Percentiles rank a stretch among this genome's conserved stretches.
Conservation (phyloP, 2,797 vertebrate genomes). For the Otolemur crassicaudatus region DNA sequence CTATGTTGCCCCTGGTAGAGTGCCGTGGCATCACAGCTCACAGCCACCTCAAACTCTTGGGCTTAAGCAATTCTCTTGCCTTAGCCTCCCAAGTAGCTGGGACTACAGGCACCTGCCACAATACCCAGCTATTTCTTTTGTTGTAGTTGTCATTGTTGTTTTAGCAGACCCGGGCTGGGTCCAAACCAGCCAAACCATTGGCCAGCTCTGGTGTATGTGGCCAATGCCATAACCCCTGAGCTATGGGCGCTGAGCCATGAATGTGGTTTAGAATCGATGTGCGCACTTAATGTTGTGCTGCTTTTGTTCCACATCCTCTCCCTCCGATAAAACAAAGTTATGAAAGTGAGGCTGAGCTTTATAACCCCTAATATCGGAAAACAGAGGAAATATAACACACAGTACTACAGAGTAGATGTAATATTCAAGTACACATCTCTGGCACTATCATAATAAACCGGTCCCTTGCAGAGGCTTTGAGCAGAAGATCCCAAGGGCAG, state of each 20-base stretch:
- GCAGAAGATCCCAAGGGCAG: background rate
- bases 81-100: too few species aligned
- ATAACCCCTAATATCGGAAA: background rate
- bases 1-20: too few species aligned
- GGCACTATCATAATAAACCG: background rate
- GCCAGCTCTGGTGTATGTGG: too few species aligned
- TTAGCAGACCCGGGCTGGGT: too few species aligned
- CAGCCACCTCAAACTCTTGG: too few species aligned
- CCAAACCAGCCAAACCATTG: too few species aligned
- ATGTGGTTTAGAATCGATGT: background rate
- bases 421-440: background rate
- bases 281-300: background rate
- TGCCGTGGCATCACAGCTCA: too few species aligned
- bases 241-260: background rate
- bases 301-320: background rate
- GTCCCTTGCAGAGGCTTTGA: background rate
- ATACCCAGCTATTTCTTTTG: too few species aligned
- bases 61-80: too few species aligned
- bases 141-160: too few species aligned
- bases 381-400: background rate
- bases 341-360: background rate
- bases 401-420: background rate
- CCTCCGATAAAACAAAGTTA: background rate
- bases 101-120: too few species aligned
- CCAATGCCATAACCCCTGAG: too few species aligned